Base-by-base conservation (phyloP, 2,113 vertebrate species). In the Toxotes jaculatrix region DNA sequence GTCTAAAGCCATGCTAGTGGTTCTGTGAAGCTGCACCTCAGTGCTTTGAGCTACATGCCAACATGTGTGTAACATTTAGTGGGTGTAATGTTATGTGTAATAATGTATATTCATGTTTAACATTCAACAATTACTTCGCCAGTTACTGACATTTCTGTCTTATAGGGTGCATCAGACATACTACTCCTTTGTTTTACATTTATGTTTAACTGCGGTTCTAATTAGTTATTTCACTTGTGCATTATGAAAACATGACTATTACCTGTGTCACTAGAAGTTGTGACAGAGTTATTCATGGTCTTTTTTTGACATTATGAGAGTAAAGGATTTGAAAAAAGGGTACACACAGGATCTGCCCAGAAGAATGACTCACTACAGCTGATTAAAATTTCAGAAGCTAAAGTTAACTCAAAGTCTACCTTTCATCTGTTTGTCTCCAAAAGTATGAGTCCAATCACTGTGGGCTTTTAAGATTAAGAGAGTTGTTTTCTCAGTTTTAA, bases 401-500 rank as follows among this genome's bases (percentile, higher is more conserved):
- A 69, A 82, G 43, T 40, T 77, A 63, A 70, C 51, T 57, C 34
- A 3, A 36, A 53, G 16, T 62, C 42, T 67, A 1, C 0, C 14
- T 78, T 59, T 77, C 43, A 62, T 65, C 38, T 3, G 40, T 63
- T 64, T 73, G 40, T 5, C 49, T 73, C 8, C 17, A 31, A 17
- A 79, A 65, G 34, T 56, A 27, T 27, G 27, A 68, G 5, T 31
- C 45, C 32, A 63, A 68, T 60, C 63, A 67, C 55, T 51, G 21
- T 56, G 11, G 60, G 68, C 17, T 77, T 73, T 65, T 61, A 68
- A 45, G 57, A 73, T 87, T 31, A 59, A 47, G 59, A 64, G 65
- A 53, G 59, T 17, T 53, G 17, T 56, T 51, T 11, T 70, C 27
- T 66, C 14, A 62, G 51, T 62, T 66, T 71, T 51, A 77, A 66